Conservation (phyloP, 2,888 invertebrate genomes). For the Rugalucina vietnamica region DNA sequence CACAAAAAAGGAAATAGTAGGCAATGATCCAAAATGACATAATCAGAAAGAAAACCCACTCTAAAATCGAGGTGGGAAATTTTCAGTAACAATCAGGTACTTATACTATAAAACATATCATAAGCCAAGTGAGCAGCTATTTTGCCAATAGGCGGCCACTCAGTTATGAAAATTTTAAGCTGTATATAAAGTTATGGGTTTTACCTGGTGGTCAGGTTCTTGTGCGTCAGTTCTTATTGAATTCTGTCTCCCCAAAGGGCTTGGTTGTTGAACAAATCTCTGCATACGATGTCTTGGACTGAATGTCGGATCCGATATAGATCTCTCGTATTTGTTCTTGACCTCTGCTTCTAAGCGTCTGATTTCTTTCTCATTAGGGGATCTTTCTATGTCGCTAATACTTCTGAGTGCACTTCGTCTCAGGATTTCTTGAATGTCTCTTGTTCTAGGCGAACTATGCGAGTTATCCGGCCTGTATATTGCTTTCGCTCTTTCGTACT, state of each 20-base stretch:
- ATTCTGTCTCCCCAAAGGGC: constrained; percentile 28
- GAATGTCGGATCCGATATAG: constrained; percentile 58
- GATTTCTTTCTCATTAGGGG: constrained; percentile 66
- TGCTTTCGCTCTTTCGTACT: constrained; percentile 44
- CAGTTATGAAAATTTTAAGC: too few relatives aligned
- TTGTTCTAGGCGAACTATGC: constrained; percentile 7
- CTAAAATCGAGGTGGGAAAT: too few relatives aligned
- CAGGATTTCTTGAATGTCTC: constrained; percentile 23
- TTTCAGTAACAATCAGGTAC: too few relatives aligned
- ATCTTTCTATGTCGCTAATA: constrained; percentile 62
- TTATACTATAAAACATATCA: too few relatives aligned
- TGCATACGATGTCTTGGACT: constrained; percentile 33
- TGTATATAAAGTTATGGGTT: too few relatives aligned
- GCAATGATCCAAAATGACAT: too few relatives aligned
- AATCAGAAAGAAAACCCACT: too few relatives aligned
- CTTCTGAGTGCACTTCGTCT: constrained; percentile 33
- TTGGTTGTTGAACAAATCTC: constrained; percentile 20
- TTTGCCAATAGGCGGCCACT: too few relatives aligned
- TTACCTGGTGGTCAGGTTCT: too few relatives aligned
- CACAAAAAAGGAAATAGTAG: too few relatives aligned
- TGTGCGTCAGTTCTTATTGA: neutral
- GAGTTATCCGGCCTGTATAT: constrained; percentile 21
- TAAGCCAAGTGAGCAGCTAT: too few relatives aligned
- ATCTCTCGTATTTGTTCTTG: constrained; percentile 52
- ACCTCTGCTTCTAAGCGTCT: constrained; percentile 51